A percentile compares a stretch with the other conserved stretches of the same genome.
Evolutionary conservation across 1,140 invertebrate species (phyloP).

Genomic region (Ladona fulva): DNA sequence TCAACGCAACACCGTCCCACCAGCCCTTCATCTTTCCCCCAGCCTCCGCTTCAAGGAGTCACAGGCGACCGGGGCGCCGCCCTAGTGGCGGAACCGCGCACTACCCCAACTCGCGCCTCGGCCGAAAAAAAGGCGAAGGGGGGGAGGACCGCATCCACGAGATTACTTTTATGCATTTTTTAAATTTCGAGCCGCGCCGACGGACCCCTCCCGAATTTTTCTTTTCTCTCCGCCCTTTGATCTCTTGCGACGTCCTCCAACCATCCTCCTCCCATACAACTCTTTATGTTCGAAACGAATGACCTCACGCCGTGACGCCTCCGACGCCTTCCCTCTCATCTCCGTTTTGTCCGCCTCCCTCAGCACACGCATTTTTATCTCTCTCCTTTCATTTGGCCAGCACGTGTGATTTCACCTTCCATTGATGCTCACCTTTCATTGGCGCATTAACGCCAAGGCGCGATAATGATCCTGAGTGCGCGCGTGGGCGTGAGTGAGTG

Average conservation of each 20-base stretch:
- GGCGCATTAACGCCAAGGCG: no score
- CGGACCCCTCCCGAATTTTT: background rate
- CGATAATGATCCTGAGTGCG: no score
- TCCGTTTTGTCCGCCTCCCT: background rate
- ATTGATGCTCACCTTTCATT: background rate
- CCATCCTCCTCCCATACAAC: no score
- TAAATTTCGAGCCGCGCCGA: background rate
- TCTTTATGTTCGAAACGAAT: no score
- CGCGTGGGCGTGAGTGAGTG: no score
- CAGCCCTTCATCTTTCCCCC: background rate
- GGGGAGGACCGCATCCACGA: no score
- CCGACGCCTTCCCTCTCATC: background rate
- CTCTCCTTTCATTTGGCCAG: background rate
- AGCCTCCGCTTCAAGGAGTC: background rate
- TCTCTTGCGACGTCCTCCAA: background rate
- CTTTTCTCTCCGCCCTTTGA: background rate
- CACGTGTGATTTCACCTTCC: background rate
- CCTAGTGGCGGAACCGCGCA: background rate
- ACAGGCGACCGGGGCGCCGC: background rate
- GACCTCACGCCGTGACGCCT: background rate
- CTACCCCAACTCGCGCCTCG: background rate
- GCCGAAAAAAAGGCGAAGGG: no score
- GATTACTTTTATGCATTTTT: background rate
- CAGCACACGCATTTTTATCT: background rate
- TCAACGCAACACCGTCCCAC: background rate